Evolutionary conservation across 35 echinoderm and acorn worm species (phyloP).

Genomic region (Stichopus chloronotus): DNA sequence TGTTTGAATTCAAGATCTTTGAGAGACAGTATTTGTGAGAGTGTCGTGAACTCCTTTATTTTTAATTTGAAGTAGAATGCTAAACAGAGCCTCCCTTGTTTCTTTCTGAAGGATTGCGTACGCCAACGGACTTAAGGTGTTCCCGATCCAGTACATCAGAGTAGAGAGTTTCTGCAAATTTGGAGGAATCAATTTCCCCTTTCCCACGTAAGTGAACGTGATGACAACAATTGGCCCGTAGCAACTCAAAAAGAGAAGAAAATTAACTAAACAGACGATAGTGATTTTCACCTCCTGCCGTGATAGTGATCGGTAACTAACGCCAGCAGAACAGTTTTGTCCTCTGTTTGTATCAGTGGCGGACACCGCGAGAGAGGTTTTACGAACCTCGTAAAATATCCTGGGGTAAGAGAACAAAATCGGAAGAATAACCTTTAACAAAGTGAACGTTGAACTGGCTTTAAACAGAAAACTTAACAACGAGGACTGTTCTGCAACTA

Average conservation of each 20-base stretch:
- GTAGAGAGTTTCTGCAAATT: constrained; percentile 39
- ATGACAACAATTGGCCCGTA: constrained; percentile 25
- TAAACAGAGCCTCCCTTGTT: background rate
- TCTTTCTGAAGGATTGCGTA: constrained; percentile 44
- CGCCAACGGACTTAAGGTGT: constrained; percentile 32
- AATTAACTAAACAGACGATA: constrained; percentile 2
- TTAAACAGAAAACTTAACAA: background rate
- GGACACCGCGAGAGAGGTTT: background rate
- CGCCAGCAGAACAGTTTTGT: background rate
- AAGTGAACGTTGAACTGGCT: background rate
- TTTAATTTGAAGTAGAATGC: background rate
- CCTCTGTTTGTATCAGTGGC: background rate
- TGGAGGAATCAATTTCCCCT: background rate
- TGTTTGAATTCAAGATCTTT: too few relatives aligned
- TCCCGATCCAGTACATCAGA: constrained; percentile 54
- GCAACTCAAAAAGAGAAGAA: constrained; percentile 29
- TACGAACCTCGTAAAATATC: constrained; percentile 49
- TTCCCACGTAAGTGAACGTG: background rate
- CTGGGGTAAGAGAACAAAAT: constrained; percentile 10
- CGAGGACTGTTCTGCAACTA: background rate
- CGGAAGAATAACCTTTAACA: constrained; percentile 1
- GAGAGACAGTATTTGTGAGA: too few relatives aligned
- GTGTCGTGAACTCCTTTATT: too few relatives aligned
- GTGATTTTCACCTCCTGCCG: constrained; percentile 21
- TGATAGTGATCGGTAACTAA: constrained; percentile 13